A percentile compares a stretch with the other conserved stretches of the same genome.
phyloP scores from a whole-genome alignment of 2,797 vertebrate species.

The Limosa lapponica region DNA sequence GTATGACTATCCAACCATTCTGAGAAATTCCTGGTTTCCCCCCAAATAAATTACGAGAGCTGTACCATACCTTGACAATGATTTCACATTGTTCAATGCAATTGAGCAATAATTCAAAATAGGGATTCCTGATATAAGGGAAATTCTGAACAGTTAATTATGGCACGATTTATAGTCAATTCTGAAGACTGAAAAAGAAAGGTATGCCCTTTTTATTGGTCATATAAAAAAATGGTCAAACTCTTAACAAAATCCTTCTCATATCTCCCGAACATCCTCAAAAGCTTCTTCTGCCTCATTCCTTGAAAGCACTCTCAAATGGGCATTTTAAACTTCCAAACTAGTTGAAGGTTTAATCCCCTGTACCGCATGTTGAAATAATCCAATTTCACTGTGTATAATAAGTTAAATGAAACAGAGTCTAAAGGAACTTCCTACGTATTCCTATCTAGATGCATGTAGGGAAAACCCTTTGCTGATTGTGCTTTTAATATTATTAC shows the following conservation, averaged over 20 bases:
- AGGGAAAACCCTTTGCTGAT: accelerated
- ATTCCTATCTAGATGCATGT: background rate
- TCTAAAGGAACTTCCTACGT: background rate
- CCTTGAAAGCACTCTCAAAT: background rate
- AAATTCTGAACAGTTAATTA: background rate
- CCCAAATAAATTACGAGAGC: background rate
- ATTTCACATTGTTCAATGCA: background rate
- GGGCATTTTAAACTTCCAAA: background rate
- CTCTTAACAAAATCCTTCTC: background rate
- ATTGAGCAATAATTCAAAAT: background rate
- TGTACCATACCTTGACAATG: background rate
- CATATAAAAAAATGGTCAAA: background rate
- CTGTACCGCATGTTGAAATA: background rate
- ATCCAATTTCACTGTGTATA: background rate
- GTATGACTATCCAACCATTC: background rate
- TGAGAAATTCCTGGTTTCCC: background rate
- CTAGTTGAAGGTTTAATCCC: background rate
- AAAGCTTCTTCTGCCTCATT: background rate
- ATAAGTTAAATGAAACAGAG: background rate
- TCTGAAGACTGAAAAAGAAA: background rate
- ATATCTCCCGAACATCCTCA: background rate
- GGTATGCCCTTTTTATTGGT: background rate
- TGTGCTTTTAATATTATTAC: background rate
- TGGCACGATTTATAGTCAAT: background rate
- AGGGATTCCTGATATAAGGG: background rate